Evolutionary conservation across 2,888 invertebrate species (phyloP), one percentile per base, ranked within the genome.

Genomic region (Alloscopus bannaensis): DNA sequence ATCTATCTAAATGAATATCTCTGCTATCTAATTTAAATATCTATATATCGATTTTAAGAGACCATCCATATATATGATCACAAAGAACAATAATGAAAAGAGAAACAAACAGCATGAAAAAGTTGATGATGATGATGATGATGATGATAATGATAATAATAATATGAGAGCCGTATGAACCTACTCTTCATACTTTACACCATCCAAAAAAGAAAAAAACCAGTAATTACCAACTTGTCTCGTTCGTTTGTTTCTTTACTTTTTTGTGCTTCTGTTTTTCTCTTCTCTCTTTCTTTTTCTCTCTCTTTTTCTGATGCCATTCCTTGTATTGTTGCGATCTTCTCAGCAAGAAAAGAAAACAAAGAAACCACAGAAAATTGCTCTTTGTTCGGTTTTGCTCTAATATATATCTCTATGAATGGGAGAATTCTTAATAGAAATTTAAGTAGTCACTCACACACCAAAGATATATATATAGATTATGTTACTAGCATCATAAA

Each of bases 61-160:
- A 72, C 66, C 79, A 79, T 79, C 79, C 79, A 72, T n/a, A n/a
- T n/a, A n/a, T n/a, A n/a, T 72, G 72, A 77, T 70, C 77, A 77
- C 69, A 64, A 50, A 31, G n/a, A 50, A 72, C 52, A 52, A 64
- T 26, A 50, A 57, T 65, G 73, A 75, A 64, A 73, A 72, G 75
- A 75, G 75, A 76, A 76, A 76, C 68, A 76, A 76, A 76, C 68
- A 69, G 66, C 69, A 69, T 76, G 76, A 76, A 79, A 79, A 79
- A 71, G 79, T 79, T 79, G 79, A 79, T 79, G 79, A 71, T 79
- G 77, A 77, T 77, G 76, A 77, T 77, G 77, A 77, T 77, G 77
- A 77, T 77, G 62, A 79, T 79, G 59, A 79, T 72, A 62, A 79
- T 79, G 68, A 79, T 79, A 79, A 79, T 79, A 77, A 72, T n/a